Base-by-base conservation (phyloP, 1,140 invertebrate species). In the Cydia strobilella region DNA sequence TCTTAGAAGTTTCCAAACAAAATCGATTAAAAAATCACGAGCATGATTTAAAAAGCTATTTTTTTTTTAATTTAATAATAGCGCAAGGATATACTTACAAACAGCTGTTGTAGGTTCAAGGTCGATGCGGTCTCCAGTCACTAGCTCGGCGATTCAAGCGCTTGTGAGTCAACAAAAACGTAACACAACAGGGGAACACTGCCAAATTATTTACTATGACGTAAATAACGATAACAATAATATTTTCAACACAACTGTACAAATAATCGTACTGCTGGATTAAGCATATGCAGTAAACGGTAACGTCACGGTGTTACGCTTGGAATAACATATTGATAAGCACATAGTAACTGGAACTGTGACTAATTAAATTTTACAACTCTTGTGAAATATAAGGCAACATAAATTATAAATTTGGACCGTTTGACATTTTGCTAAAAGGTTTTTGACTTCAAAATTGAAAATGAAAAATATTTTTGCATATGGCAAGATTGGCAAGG, bases 21-120 rank as follows among this genome's bases (percentile, higher is more conserved):
- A 35, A 18, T 69, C 31, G 39, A 18, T 39, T 2, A 18, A 18
- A 69, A 35, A 35, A 42, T 10, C 27, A 15, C 5, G 5, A 42
- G 1, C 9, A 69, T 15, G 18, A 39, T 35, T 39, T 39, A 39
- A 39, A 39, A 66, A 35, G 63, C 5, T 12, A 25, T 13, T 0
- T 35, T 42, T 69, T 39, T 74, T 74, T 27, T 39, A 42, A 31
- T 20, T 39, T 74, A 59, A 48, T 23, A 65, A 66, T 18, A 66
- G 13, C 10, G 51, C 20, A 63, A 74, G 18, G 54, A 74, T 74
- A 23, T 81, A 86, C 85, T 87, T 74, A 87, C 86, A 54, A 89
- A 83, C 88, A 90, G 88, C 88, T 90, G 88, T 87, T 88, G 73
- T 39, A 62, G 71, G 81, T 84, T 87, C 86, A 90, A 90, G 88